Base-by-base conservation (phyloP, 2,113 vertebrate genomes). In the Rhea pennata region DNA sequence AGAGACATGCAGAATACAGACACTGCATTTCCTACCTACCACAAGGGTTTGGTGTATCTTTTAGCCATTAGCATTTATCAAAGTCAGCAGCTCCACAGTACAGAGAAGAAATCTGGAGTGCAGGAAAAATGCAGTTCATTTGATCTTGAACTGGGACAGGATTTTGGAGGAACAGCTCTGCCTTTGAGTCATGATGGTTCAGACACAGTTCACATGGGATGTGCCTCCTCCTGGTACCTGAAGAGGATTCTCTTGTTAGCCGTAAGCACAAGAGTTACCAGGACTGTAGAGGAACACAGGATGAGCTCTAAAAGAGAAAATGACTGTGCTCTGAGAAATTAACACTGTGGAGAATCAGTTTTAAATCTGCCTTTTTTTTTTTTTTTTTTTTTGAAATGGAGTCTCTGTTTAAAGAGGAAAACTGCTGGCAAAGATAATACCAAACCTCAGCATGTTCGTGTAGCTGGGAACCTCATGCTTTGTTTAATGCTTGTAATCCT, bases 401-500 rank as follows among this genome's bases (percentile, higher is more conserved):
- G 17, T 65, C 50, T 91, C 56, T 69, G 8, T 75, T 75, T 77
- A 72, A 73, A 77, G 56, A 78, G 20, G 42, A 88, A 78, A 92
- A 86, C 22, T 84, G 26, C n/a, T 72, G 31, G 65, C 51, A 79
- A 94, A 79, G 53, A 72, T 80, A 4, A 23, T 81, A 77, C 69
- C 56, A 72, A 90, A 90, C 6, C 46, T 36, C 39, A 92, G 20
- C 56, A 58, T 54, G 8, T 51, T 88, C 53, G 11, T 22, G 33
- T 46, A 83, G 23, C n/a, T 78, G 6, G 73, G 54, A 87, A 40
- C 48, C 29, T 77, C 14, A 27, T 48, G 20, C 65, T 78, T 80
- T 71, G n/a, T 80, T 88, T 83, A 90, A 40, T n/a, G 39, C 42
- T 81, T 91, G 70, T 80, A 76, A 61, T 76, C 56, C 95, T 77